These are phyloP conservation scores for Hybos culiciformis DNA, from an alignment of 2,888 invertebrate genomes.

Conservation along the genomic window DNA sequence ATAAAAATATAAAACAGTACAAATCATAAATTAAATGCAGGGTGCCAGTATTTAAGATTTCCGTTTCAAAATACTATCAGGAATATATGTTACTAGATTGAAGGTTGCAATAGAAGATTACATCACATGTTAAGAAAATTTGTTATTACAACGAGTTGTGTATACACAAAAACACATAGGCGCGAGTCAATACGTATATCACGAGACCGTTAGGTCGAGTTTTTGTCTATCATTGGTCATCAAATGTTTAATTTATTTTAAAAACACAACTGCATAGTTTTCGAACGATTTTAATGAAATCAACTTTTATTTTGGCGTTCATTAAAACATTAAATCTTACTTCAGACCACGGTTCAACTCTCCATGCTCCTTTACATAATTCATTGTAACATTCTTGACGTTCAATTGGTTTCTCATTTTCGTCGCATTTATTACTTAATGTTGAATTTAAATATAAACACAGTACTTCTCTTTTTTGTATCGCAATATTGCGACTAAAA, in stretches of 20 bases:
- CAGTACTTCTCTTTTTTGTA: constrained; percentile 51
- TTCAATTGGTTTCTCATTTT: constrained; percentile 56
- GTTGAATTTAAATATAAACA: constrained; percentile 38
- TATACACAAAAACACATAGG: too few species aligned
- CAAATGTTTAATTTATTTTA: too few species aligned
- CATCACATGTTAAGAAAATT: too few species aligned
- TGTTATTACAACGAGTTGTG: too few species aligned
- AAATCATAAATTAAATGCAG: too few species aligned
- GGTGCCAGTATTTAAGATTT: too few species aligned
- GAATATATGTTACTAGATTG: too few species aligned
- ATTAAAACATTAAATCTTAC: constrained; percentile 38
- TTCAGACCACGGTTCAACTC: constrained; percentile 84
- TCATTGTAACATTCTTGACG: constrained; percentile 68
- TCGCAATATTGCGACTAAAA: constrained; percentile 60
- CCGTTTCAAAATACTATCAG: too few species aligned
- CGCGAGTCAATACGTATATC: too few species aligned
- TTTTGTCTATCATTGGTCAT: neutral
- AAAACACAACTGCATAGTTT: neutral
- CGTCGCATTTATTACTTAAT: constrained; percentile 44
- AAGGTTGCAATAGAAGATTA: too few species aligned
- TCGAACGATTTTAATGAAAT: neutral
- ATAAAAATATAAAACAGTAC: constrained; percentile 1
- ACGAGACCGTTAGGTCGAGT: neutral
- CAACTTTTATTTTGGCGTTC: neutral
- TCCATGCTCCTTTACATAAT: constrained; percentile 82